phyloP scores from a whole-genome alignment of 2,888 invertebrate species.

The Mesorhabditis spiculigera region DNA sequence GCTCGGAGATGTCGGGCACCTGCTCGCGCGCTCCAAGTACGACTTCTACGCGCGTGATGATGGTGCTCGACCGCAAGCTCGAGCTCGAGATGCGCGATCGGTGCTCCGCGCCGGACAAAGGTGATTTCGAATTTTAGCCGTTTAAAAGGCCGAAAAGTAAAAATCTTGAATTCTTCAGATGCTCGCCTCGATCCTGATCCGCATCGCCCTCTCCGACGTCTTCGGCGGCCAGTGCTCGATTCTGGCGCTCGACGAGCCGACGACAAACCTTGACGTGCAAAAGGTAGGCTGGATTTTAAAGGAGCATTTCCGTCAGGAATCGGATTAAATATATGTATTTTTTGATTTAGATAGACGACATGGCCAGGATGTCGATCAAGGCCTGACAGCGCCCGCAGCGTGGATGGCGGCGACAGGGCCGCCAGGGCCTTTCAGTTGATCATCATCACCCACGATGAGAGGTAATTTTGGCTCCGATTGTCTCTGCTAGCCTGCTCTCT shows the following conservation, averaged over 20 bases:
- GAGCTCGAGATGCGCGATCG: slow-evolving; percentile 94
- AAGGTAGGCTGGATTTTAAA: slow-evolving; percentile 65
- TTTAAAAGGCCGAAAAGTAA: neutral
- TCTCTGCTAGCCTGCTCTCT: too few species aligned
- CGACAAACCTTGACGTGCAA: slow-evolving; percentile 88
- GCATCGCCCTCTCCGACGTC: slow-evolving; percentile 92
- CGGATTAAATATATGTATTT: neutral
- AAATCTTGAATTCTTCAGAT: slow-evolving; percentile 62
- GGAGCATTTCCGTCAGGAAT: too few species aligned
- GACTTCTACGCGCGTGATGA: slow-evolving; percentile 77
- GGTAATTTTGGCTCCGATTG: neutral
- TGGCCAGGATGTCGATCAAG: slow-evolving; percentile 48
- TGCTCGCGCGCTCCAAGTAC: slow-evolving; percentile 59
- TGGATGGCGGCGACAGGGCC: slow-evolving; percentile 62
- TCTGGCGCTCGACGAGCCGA: slow-evolving; percentile 93
- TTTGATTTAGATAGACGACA: slow-evolving; percentile 44
- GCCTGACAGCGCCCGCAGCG: slow-evolving; percentile 26
- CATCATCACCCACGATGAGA: slow-evolving; percentile 93
- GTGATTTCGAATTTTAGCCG: slow-evolving; percentile 65
- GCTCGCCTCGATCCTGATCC: slow-evolving; percentile 87
- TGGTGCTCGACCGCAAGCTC: slow-evolving; percentile 69
- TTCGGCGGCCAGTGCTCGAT: slow-evolving; percentile 93
- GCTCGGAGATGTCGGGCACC: slow-evolving; percentile 29
- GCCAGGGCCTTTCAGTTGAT: slow-evolving; percentile 73
- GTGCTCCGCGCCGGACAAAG: slow-evolving; percentile 95